Conservation (phyloP, 2,888 invertebrate species). For the Lycia hirtaria region DNA sequence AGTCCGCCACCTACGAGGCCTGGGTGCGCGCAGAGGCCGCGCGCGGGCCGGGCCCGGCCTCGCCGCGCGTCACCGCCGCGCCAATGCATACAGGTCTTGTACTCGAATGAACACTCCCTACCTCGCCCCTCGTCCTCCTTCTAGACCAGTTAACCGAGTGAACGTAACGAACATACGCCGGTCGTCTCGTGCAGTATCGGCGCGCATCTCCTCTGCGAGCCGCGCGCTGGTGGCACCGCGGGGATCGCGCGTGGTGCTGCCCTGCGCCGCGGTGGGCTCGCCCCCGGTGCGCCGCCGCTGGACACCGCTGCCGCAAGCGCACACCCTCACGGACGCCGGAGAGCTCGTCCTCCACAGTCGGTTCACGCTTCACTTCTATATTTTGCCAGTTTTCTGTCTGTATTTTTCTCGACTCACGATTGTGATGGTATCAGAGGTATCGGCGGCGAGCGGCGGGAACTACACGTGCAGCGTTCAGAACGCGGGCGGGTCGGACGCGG, state of each 20-base stretch:
- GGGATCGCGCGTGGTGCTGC: conserved; percentile 87
- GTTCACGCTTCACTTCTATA: conserved; percentile 38
- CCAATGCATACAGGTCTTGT: conserved; percentile 77
- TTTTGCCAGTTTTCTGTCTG: too few relatives aligned
- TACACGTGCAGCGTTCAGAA: conserved; percentile 92
- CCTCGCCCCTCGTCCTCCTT: too few relatives aligned
- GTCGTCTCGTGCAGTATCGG: conserved; percentile 86
- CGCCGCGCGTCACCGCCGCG: conserved; percentile 85
- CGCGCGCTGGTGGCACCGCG: conserved; percentile 86
- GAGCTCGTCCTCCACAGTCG: conserved; percentile 88
- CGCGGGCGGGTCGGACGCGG: conserved; percentile 91
- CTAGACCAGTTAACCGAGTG: too few relatives aligned
- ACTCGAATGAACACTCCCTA: too few relatives aligned
- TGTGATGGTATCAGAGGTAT: conserved; percentile 79
- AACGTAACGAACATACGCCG: too few relatives aligned
- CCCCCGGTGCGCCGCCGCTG: conserved; percentile 88
- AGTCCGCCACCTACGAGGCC: conserved; percentile 91
- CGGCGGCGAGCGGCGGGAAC: conserved; percentile 88
- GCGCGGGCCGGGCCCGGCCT: conserved; percentile 86
- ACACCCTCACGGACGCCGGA: conserved; percentile 84
- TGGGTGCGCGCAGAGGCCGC: conserved; percentile 91
- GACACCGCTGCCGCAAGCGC: conserved; percentile 83
- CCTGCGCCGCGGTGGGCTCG: conserved; percentile 88
- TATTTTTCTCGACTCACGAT: neutral
- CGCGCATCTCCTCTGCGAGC: conserved; percentile 92